Percentiles rank a stretch among this genome's conserved stretches.
Conservation (phyloP, 2,888 invertebrate species). For the Kryphioiulus occultus region DNA sequence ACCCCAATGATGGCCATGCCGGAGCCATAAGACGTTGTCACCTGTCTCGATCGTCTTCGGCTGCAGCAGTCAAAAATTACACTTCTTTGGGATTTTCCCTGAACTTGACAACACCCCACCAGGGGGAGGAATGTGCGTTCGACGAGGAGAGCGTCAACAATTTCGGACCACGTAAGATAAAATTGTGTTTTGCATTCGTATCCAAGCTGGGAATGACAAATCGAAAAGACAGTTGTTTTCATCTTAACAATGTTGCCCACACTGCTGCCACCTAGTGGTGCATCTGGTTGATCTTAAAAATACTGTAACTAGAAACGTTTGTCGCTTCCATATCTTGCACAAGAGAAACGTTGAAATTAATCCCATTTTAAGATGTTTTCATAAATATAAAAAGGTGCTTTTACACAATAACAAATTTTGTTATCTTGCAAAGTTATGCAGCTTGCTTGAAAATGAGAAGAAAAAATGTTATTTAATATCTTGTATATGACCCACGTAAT, state of each 20-base stretch:
- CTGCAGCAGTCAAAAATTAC: neutral
- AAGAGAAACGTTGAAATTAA: too few relatives aligned
- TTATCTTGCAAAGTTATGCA: too few relatives aligned
- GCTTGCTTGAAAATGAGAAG: too few relatives aligned
- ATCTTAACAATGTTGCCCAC: neutral
- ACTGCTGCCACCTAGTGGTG: neutral
- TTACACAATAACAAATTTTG: too few relatives aligned
- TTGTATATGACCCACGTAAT: too few relatives aligned
- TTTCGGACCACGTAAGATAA: slow-evolving; percentile 12
- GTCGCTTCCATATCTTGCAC: too few relatives aligned
- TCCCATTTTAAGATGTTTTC: too few relatives aligned
- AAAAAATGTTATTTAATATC: too few relatives aligned
- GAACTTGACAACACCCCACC: neutral
- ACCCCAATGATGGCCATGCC: slow-evolving; percentile 39
- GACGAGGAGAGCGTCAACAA: neutral
- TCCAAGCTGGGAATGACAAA: too few relatives aligned
- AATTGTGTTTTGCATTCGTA: neutral
- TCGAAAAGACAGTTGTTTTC: neutral
- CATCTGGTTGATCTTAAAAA: too few relatives aligned
- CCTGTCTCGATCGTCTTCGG: neutral
- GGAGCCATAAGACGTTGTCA: neutral
- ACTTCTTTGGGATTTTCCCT: slow-evolving; percentile 4
- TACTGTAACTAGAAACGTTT: too few relatives aligned
- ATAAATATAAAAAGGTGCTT: too few relatives aligned
- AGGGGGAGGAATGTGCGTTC: neutral